Evolutionary conservation across 2,113 vertebrate genomes (phyloP).

Genomic region (Syngnathoides biaculeatus): DNA sequence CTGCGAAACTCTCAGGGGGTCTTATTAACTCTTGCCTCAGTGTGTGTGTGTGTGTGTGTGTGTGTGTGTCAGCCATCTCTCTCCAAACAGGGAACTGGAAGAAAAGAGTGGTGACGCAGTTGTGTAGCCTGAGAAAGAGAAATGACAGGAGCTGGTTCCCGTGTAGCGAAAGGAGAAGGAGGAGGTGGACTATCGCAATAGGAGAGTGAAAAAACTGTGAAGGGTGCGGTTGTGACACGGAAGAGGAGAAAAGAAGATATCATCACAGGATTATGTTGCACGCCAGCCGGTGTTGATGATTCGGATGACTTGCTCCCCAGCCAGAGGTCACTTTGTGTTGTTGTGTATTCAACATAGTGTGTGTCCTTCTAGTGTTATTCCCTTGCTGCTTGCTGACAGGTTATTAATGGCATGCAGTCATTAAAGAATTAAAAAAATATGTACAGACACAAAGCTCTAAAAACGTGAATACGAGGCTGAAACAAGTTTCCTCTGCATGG

Average conservation of each 20-base stretch:
- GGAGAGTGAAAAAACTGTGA: constrained; percentile 38
- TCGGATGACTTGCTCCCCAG: not conserved
- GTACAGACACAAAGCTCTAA: not conserved
- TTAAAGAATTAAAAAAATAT: no score
- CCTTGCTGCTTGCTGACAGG: not conserved
- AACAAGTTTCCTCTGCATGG: no score
- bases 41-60: constrained; percentile 25
- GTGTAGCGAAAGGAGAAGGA: constrained; percentile 32
- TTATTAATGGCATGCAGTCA: no score
- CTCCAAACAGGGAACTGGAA: constrained; percentile 40
- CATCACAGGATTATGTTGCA: constrained; percentile 10
- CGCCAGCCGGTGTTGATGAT: constrained; percentile 6
- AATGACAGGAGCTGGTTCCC: constrained; percentile 54
- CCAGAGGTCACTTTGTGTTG: not conserved
- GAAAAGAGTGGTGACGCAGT: constrained; percentile 29
- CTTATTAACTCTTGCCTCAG: constrained; percentile 58
- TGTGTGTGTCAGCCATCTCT: constrained; percentile 31
- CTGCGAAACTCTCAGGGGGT: constrained; percentile 60
- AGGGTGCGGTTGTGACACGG: constrained; percentile 47
- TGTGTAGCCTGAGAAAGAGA: constrained; percentile 43
- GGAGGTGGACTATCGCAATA: constrained; percentile 27
- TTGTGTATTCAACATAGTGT: not conserved
- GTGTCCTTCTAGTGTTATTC: not conserved
- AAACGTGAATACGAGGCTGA: not conserved
- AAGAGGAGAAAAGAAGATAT: constrained; percentile 12